phyloP scores from a whole-genome alignment of 2,888 invertebrate genomes.

The Coleophora flavipennella region DNA sequence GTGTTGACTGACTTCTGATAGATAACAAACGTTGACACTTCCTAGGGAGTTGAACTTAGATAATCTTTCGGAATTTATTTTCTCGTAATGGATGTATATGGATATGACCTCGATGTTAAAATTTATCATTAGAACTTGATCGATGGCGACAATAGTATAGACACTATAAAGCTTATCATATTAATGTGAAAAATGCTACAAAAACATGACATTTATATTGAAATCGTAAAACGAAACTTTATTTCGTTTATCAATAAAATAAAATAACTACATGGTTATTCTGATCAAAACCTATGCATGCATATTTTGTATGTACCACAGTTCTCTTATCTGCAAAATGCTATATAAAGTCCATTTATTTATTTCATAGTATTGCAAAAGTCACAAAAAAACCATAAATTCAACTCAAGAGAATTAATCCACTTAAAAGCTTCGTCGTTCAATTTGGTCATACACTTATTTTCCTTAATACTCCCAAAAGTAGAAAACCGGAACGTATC shows the following conservation, averaged over 20 bases:
- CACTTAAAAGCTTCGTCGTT: too few species aligned
- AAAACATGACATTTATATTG: background rate
- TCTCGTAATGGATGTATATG: too few species aligned
- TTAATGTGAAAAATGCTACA: background rate
- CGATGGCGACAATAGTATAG: background rate
- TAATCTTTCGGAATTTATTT: constrained; percentile 34
- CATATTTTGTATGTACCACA: background rate
- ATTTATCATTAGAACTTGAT: too few species aligned
- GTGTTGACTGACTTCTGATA: constrained; percentile 51
- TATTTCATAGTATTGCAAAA: too few species aligned
- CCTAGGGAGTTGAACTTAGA: constrained; percentile 37
- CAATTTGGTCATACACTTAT: too few species aligned
- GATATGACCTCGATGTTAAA: too few species aligned
- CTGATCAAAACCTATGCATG: background rate
- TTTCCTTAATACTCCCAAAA: too few species aligned
- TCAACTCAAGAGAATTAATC: too few species aligned
- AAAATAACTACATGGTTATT: background rate
- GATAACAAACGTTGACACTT: constrained; percentile 49
- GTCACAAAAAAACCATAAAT: too few species aligned
- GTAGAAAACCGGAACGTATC: too few species aligned
- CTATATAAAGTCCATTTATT: too few species aligned
- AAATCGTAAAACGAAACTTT: background rate
- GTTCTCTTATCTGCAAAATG: constrained; percentile 1
- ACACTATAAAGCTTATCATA: background rate
- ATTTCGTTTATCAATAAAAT: background rate